These are phyloP conservation scores for Neodontobutis hainanensis DNA, from an alignment of 2,113 vertebrate species.

Conservation along the genomic window DNA sequence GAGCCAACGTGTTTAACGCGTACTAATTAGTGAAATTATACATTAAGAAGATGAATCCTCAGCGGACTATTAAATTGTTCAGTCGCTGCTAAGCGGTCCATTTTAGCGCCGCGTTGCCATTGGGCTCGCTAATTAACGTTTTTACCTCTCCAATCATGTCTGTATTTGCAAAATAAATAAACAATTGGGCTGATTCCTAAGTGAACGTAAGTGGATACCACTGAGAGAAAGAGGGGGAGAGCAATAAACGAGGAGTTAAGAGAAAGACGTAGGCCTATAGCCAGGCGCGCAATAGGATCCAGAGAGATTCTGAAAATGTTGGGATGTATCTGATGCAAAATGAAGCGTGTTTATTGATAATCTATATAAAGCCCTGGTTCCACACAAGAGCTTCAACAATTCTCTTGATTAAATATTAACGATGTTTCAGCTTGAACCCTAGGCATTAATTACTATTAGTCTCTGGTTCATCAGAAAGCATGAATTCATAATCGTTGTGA, in stretches of 20 bases:
- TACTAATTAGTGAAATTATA: conserved; percentile 55
- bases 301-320: conserved; percentile 55
- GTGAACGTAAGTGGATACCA: conserved; percentile 54
- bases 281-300: conserved; percentile 61
- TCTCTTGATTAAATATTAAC: conserved; percentile 78
- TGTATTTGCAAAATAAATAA: conserved; percentile 72
- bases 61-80: conserved; percentile 68
- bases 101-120: conserved; percentile 70
- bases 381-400: conserved; percentile 64
- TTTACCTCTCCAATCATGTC: conserved; percentile 59
- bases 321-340: conserved; percentile 65
- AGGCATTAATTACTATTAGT: conserved; percentile 69
- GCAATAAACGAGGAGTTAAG: conserved; percentile 62
- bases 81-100: conserved; percentile 76
- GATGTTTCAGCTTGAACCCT: conserved; percentile 62
- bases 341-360: conserved; percentile 78
- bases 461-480: conserved; percentile 50
- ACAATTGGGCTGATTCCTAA: conserved; percentile 53
- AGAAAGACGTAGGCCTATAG: conserved; percentile 30
- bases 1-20: conserved; percentile 46
- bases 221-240: conserved; percentile 9
- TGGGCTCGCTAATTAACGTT: conserved; percentile 77
- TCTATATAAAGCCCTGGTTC: conserved; percentile 75
- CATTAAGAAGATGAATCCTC: conserved; percentile 67
- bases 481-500: conserved; percentile 37